Evolutionary conservation across 2,888 invertebrate genomes (phyloP).

Genomic region (Pammene aurita): DNA sequence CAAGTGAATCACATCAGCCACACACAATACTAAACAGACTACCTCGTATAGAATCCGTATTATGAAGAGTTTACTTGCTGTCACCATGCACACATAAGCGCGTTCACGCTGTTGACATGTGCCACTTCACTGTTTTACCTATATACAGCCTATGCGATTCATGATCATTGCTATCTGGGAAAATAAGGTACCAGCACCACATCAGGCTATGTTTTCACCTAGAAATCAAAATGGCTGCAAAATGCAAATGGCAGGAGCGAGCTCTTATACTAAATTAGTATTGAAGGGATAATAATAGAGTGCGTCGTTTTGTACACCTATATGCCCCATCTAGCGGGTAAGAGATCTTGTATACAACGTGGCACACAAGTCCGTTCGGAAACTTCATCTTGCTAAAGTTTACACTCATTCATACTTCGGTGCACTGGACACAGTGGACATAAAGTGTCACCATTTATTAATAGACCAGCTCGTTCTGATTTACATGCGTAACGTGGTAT

Average conservation of each 20-base stretch:
- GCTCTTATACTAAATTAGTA: neutral
- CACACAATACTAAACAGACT: slow-evolving; percentile 42
- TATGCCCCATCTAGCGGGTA: neutral
- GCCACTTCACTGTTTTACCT: no score
- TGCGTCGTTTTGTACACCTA: neutral
- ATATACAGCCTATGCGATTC: no score
- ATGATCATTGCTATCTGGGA: no score
- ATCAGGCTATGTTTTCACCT: no score
- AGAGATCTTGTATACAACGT: slow-evolving; percentile 44
- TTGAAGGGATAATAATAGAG: no score
- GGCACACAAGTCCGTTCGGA: slow-evolving; percentile 47
- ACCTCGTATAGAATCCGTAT: neutral
- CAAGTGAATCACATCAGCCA: slow-evolving; percentile 56
- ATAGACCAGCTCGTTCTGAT: slow-evolving; percentile 21
- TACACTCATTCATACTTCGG: slow-evolving; percentile 35
- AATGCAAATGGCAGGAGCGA: no score
- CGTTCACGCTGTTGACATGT: neutral
- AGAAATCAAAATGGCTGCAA: no score
- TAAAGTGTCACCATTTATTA: slow-evolving; percentile 36
- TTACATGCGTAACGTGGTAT: slow-evolving; percentile 16
- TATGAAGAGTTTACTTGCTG: neutral
- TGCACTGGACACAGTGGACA: slow-evolving; percentile 16
- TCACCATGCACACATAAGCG: neutral
- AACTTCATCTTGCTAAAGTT: slow-evolving; percentile 35
- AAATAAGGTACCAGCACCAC: no score